Percentiles rank a stretch among this genome's conserved stretches.
Conservation (phyloP, 2,797 vertebrate species). For the Peromyscus melanophrys region DNA sequence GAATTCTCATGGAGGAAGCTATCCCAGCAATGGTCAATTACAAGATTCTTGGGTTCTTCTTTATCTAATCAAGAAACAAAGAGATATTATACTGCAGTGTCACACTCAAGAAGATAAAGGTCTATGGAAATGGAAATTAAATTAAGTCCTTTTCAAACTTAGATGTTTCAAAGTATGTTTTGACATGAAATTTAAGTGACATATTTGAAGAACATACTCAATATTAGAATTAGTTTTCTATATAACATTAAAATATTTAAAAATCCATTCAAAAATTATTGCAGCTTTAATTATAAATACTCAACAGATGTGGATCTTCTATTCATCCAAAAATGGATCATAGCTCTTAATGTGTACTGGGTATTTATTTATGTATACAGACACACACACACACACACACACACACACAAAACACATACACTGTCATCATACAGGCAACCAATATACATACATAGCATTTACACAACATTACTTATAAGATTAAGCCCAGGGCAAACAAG, state of each 20-base stretch:
- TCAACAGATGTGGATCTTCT: not conserved
- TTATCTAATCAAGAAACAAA: conserved; percentile 70
- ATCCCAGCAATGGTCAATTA: not conserved
- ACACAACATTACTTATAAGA: conserved; percentile 25
- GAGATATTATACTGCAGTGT: conserved; percentile 34
- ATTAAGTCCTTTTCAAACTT: conserved; percentile 54
- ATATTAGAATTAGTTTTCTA: not conserved
- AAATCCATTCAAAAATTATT: conserved; percentile 11
- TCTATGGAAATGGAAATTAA: not conserved
- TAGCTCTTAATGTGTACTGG: not conserved
- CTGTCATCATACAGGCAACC: no score
- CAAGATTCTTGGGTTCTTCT: not conserved
- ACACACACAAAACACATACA: no score
- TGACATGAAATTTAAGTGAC: conserved; percentile 42
- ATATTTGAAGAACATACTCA: conserved; percentile 43
- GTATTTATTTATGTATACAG: not conserved
- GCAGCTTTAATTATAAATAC: conserved; percentile 28
- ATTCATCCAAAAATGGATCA: conserved; percentile 6
- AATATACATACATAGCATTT: not conserved
- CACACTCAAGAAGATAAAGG: conserved; percentile 36
- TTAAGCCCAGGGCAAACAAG: conserved; percentile 22
- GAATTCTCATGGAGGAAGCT: conserved; percentile 7
- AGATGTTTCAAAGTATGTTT: not conserved
- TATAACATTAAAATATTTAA: conserved; percentile 51
- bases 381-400: not conserved